Evolutionary conservation across 1,140 invertebrate species (phyloP), one percentile per base, ranked within the genome.

Genomic region (Drosophila suzukii): DNA sequence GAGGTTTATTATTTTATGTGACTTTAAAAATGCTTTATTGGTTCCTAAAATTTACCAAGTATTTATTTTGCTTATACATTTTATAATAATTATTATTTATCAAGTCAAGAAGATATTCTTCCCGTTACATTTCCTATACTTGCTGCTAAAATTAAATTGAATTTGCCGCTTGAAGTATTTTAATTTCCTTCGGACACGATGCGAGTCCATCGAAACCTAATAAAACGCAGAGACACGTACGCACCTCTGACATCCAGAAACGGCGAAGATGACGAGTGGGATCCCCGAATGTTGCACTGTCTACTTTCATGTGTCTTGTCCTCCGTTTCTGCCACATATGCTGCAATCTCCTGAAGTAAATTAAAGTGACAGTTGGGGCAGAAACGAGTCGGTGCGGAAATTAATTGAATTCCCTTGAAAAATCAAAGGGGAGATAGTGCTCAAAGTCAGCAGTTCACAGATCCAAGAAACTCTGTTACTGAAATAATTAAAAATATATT

Each of bases 91-190:
- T 41, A 41, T 57, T 57, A 13, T 7, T 20, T 11, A 4, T 4
- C 2, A 4, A 44, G 6, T 44, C 43, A 44, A 2, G 4, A 20
- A 17, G 15, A 2, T 38, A 5, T 15, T 27, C 11, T 38, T 17
- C n/a, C 7, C 3, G 13, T 1, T 5, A 27, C 2, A 38, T 46
- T 65, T 13, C 50, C 62, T 15, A 38, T 44, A 32, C 39, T 65
- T 59, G 47, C 57, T 66, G 70, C 66, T 57, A 43, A 77, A 58
- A 83, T 61, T 59, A 80, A 88, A 88, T 81, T 84, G 65, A 80
- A 88, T 84, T 88, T 74, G 49, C 73, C 74, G 84, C 84, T 78
- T 67, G 80, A 88, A 66, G 77, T 77, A 83, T 80, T 89, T 88
- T 83, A 83, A 88, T 88, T 88, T 88, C 84, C 84, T 71, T 68